These are phyloP conservation scores for Brachynemurus nebulosus DNA, from an alignment of 2,888 invertebrate genomes.

Conservation along the genomic window DNA sequence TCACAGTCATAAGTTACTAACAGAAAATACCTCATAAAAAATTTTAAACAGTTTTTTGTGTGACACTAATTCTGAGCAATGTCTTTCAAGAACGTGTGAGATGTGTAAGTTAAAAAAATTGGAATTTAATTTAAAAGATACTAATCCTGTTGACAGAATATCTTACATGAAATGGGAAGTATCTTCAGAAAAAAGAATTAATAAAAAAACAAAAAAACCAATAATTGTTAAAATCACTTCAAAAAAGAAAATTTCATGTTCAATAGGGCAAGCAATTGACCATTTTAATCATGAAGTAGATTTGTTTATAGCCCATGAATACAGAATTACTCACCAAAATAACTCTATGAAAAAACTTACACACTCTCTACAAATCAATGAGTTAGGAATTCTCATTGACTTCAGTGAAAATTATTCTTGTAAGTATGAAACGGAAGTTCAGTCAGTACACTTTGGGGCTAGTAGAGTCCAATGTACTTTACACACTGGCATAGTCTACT, in stretches of 20 bases:
- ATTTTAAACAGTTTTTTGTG: not conserved
- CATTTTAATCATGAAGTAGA: not conserved
- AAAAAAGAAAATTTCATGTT: not conserved
- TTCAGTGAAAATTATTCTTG: conserved; percentile 4
- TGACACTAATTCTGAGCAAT: not conserved
- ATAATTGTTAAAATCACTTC: not conserved
- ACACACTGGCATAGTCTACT: not conserved
- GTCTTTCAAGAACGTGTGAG: not conserved
- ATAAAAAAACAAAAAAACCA: not conserved
- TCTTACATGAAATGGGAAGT: not conserved
- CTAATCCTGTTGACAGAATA: not conserved
- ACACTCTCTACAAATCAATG: not conserved
- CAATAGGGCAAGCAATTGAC: not conserved
- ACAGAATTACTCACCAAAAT: not conserved
- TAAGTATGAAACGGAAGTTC: conserved; percentile 1
- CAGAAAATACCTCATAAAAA: not conserved
- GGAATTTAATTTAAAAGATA: not conserved
- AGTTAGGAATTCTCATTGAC: not conserved
- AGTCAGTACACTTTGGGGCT: not conserved
- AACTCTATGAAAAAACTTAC: not conserved
- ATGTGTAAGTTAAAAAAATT: not conserved
- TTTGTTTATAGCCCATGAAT: conserved; percentile 1
- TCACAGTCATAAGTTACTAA: not conserved
- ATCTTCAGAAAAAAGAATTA: not conserved
- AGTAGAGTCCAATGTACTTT: not conserved